phyloP scores from a whole-genome alignment of 2,797 vertebrate species.

The Zalophus californianus region DNA sequence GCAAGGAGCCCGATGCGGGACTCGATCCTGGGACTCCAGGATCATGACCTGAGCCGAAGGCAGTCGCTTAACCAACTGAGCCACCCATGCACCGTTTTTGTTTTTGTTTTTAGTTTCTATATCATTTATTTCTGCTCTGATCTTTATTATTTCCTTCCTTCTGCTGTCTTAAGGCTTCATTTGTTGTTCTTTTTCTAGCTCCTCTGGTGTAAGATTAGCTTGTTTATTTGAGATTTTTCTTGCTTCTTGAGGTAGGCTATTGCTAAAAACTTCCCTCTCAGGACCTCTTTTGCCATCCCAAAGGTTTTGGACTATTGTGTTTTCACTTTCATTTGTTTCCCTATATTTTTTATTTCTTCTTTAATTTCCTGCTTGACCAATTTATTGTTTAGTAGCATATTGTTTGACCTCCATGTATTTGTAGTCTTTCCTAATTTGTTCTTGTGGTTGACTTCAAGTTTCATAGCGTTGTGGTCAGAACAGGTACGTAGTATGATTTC shows the following conservation, averaged over 20 bases:
- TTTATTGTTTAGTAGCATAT: neutral
- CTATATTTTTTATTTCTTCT: neutral
- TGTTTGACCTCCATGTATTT: neutral
- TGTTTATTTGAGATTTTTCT: neutral
- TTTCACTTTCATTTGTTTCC: neutral
- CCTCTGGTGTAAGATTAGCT: neutral
- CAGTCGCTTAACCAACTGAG: too few relatives aligned
- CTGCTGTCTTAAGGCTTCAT: neutral
- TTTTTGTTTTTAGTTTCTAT: neutral
- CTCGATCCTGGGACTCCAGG: too few relatives aligned
- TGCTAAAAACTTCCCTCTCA: neutral
- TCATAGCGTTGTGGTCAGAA: neutral
- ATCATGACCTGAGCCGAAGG: too few relatives aligned
- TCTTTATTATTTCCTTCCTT: neutral
- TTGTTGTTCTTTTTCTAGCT: neutral
- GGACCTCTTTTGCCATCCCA: neutral
- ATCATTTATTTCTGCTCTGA: neutral
- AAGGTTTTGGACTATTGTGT: neutral
- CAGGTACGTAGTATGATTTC: neutral
- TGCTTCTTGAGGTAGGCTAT: neutral
- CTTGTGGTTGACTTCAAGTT: neutral
- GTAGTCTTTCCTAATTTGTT: neutral
- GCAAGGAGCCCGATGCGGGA: too few relatives aligned
- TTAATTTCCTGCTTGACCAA: neutral
- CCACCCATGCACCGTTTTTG: neutral